phyloP scores from a whole-genome alignment of 2,888 invertebrate species.

The Lasiommata megera region DNA sequence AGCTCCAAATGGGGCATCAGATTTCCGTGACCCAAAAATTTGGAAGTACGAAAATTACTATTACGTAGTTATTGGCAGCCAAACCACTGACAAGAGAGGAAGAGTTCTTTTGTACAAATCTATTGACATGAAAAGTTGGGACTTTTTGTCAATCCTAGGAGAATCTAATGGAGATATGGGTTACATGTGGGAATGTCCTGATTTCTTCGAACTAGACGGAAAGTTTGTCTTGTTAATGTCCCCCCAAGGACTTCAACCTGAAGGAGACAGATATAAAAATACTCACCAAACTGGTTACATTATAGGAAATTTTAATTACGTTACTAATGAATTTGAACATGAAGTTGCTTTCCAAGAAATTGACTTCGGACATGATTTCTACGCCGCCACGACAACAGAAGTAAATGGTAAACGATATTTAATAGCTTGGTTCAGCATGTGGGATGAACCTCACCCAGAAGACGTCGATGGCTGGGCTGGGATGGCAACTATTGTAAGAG shows the following conservation, averaged over 20 bases:
- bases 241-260: conserved; percentile 62
- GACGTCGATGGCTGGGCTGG: conserved; percentile 71
- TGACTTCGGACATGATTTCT: conserved; percentile 74
- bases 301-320: conserved; percentile 67
- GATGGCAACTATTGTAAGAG: conserved; percentile 64
- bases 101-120: conserved; percentile 68
- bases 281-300: conserved; percentile 65
- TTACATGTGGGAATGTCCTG: conserved; percentile 80
- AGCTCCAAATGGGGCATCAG: conserved; percentile 59
- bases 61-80: conserved; percentile 70
- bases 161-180: conserved; percentile 61
- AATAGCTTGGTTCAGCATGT: conserved; percentile 71
- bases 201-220: conserved; percentile 70
- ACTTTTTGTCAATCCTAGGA: conserved; percentile 57
- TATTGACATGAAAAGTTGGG: conserved; percentile 59
- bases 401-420: conserved; percentile 58
- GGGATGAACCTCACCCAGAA: conserved; percentile 64
- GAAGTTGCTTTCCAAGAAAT: conserved; percentile 65
- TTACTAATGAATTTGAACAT: conserved; percentile 58
- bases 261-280: conserved; percentile 70
- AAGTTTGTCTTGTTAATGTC: conserved; percentile 68
- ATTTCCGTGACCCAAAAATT: conserved; percentile 76
- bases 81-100: conserved; percentile 56
- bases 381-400: conserved; percentile 67
- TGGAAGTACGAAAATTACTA: conserved; percentile 65